Percentiles rank a stretch among this genome's conserved stretches.
These are phyloP conservation scores for Archilochus colubris DNA, from an alignment of 2,113 vertebrate species.

Conservation along the genomic window DNA sequence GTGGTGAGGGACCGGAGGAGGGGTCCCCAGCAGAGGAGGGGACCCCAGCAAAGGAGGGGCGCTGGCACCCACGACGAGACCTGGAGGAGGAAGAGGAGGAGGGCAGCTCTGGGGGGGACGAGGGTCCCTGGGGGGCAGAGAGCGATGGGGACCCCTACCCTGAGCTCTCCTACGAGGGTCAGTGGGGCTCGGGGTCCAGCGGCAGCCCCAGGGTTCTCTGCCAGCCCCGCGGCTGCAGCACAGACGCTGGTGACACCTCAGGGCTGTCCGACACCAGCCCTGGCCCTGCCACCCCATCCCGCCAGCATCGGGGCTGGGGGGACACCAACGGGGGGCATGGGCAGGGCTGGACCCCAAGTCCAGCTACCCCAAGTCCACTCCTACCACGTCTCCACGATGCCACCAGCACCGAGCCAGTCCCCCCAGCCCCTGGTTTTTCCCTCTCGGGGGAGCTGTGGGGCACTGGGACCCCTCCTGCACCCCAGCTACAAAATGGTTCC, in stretches of 20 bases:
- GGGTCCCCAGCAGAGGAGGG: background rate
- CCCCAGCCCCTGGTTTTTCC: background rate
- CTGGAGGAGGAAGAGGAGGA: conserved; percentile 39
- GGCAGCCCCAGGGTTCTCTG: background rate
- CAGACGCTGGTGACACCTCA: background rate
- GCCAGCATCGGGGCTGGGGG: background rate
- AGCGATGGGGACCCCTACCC: conserved; percentile 26
- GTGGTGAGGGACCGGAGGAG: conserved; percentile 15
- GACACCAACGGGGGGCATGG: background rate
- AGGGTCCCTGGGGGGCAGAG: background rate
- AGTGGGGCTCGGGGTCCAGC: background rate
- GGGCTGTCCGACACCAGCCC: conserved; percentile 42
- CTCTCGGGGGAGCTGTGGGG: background rate
- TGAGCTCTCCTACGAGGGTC: conserved; percentile 6
- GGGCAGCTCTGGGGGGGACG: background rate
- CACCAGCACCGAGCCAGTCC: conserved; percentile 56
- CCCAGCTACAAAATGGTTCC: background rate
- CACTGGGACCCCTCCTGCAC: background rate
- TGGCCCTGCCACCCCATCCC: background rate
- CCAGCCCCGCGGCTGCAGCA: background rate
- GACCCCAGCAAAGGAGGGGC: conserved; percentile 52
- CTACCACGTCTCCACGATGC: background rate
- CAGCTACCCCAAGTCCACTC: background rate
- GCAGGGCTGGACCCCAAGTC: background rate
- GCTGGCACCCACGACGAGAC: conserved; percentile 12